These are phyloP conservation scores for Hemiprocne comata DNA, from an alignment of 2,113 vertebrate genomes.

Conservation along the genomic window DNA sequence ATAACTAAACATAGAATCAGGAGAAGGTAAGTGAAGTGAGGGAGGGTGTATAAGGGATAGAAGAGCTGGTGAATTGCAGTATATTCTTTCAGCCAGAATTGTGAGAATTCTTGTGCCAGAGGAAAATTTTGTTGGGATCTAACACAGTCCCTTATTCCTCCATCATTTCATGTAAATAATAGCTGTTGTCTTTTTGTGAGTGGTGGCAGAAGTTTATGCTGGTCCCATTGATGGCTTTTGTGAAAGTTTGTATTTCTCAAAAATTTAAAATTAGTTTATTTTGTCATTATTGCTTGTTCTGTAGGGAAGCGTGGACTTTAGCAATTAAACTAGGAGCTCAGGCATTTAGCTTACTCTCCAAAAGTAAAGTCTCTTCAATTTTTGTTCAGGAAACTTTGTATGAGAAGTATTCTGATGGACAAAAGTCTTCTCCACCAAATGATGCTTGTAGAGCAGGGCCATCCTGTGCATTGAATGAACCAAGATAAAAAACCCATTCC, in stretches of 20 bases:
- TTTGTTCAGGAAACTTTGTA: neutral
- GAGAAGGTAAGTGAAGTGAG: neutral
- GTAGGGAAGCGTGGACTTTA: neutral
- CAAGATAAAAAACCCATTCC: neutral
- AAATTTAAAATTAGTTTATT: neutral
- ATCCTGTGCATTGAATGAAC: neutral
- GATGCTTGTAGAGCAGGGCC: neutral
- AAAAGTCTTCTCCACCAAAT: neutral
- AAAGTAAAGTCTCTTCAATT: neutral
- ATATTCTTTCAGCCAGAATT: neutral
- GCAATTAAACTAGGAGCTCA: neutral
- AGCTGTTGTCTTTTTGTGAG: neutral
- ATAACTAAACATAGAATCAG: neutral
- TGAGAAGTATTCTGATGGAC: neutral
- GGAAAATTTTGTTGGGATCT: neutral
- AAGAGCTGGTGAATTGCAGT: neutral
- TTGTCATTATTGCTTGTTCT: neutral
- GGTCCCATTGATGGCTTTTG: neutral
- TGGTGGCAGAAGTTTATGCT: neutral
- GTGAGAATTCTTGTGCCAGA: neutral
- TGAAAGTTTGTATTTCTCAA: neutral
- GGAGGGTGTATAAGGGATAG: neutral
- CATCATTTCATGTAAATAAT: neutral
- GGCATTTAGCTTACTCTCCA: neutral
- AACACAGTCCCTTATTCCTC: neutral